Base-by-base conservation (phyloP, 2,888 invertebrate genomes). In the Chloroclysta siterata region DNA sequence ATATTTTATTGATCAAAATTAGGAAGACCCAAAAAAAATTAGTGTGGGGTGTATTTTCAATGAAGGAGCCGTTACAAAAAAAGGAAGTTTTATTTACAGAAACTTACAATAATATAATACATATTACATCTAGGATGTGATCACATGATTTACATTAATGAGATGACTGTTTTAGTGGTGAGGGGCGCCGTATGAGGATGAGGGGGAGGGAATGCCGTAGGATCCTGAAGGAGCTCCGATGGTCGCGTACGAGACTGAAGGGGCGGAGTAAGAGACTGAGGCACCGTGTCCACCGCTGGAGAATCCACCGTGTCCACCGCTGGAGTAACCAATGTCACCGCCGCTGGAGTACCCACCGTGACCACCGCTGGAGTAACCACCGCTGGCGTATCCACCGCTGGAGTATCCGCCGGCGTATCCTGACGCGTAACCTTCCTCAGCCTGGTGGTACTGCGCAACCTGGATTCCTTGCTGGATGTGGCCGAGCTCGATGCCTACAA, bases 391-490 rank as follows among this genome's bases (percentile, higher is more conserved):
- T 55, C 52, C 46, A 14, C 64, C 65, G 10, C 60, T 44, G 85
- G 78, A 78, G 72, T 77, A 62, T 87, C 73, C 92, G 77, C 73
- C 92, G 76, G 88, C 87, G 70, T 83, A 82, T 11, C 86, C 87
- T 48, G 78, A 68, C 14, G 85, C 77, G 79, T 90, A 82, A 65
- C 94, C 94, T 70, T 95, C 94, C 65, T 94, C 94, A 69, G 95
- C 94, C 85, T 97, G 96, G 81, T 96, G 95, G 94, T 96, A 97
- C 83, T 97, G 97, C 33, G 97, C 97, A 41, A 97, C 97, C 85
- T 97, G 97, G 86, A 97, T 96, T 70, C 96, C 97, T 80, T 97
- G 97, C 81, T 97, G 96, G 78, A 97, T 95, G 69, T 96, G 96
- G 80, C 97, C 97, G 65, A 97, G 94, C 86, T 97, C 97, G 78